These are phyloP conservation scores for Eilema sororculum DNA, from an alignment of 2,888 invertebrate species.

Conservation along the genomic window DNA sequence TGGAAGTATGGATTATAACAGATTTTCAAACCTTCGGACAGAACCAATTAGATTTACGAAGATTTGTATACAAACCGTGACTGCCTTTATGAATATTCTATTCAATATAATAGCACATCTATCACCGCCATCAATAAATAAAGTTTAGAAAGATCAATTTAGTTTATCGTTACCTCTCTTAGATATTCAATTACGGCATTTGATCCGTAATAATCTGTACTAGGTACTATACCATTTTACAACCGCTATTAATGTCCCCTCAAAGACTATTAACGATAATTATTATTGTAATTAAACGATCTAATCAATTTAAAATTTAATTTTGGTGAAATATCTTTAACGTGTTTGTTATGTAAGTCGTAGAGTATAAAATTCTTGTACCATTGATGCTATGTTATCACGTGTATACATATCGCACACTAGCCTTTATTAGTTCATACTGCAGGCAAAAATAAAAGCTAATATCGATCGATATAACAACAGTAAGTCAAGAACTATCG, in stretches of 20 bases:
- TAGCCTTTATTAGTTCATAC: not conserved
- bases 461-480: too few species aligned
- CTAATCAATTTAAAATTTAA: not conserved
- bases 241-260: conserved; percentile 1
- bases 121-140: conserved; percentile 21
- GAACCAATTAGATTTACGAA: conserved; percentile 14
- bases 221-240: not conserved
- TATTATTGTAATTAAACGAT: conserved; percentile 1
- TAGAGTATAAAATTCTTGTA: not conserved
- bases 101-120: conserved; percentile 17
- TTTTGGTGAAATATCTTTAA: not conserved
- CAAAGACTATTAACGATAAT: not conserved
- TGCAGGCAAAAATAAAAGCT: not conserved
- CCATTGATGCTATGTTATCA: not conserved
- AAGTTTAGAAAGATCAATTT: conserved; percentile 27
- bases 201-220: not conserved
- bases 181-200: conserved; percentile 29
- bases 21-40: not conserved
- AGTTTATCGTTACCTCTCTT: conserved; percentile 21
- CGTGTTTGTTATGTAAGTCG: not conserved
- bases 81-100: conserved; percentile 7
- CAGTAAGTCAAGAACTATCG: too few species aligned
- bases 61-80: conserved; percentile 15
- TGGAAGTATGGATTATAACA: too few species aligned
- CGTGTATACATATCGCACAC: not conserved